Percentiles rank a stretch among this genome's conserved stretches.
Evolutionary conservation across 2,113 vertebrate species (phyloP).

Genomic region (Zapus hudsonius): DNA sequence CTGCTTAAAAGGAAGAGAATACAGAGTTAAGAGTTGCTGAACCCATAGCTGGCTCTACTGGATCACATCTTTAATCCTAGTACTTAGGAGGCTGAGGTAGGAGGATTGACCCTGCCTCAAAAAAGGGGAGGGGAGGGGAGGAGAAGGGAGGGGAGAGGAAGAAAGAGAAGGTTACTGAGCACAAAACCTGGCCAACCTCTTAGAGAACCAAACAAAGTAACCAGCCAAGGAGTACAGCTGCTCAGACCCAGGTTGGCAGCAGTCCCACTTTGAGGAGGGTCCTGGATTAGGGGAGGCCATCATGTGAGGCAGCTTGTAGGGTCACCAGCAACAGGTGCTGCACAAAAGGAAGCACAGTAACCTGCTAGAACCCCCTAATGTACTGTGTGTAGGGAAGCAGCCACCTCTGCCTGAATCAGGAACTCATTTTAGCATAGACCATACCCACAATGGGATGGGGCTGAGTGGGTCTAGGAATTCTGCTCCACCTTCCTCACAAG

Average conservation of each 20-base stretch:
- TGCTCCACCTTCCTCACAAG: neutral
- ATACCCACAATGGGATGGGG: too few species aligned
- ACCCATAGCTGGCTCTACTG: too few species aligned
- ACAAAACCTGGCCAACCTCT: neutral
- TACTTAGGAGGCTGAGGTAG: too few species aligned
- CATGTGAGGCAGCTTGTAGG: too few species aligned
- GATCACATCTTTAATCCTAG: too few species aligned
- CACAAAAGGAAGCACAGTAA: neutral
- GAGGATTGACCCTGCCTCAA: too few species aligned
- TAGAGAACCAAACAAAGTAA: neutral
- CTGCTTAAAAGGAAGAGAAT: conserved; percentile 83
- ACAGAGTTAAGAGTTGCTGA: rapidly evolving
- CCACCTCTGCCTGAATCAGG: neutral
- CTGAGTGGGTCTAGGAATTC: neutral
- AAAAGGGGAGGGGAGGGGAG: too few species aligned
- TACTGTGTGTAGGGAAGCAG: neutral
- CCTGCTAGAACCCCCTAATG: neutral
- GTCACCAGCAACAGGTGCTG: neutral
- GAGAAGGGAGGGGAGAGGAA: too few species aligned
- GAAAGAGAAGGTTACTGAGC: rapidly evolving
- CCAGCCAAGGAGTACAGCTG: neutral
- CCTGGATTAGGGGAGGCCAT: neutral
- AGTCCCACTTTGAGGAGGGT: too few species aligned
- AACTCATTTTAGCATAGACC: neutral
- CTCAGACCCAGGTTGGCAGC: neutral